Conservation (phyloP, 2,888 invertebrate genomes). For the Thereva unica region DNA sequence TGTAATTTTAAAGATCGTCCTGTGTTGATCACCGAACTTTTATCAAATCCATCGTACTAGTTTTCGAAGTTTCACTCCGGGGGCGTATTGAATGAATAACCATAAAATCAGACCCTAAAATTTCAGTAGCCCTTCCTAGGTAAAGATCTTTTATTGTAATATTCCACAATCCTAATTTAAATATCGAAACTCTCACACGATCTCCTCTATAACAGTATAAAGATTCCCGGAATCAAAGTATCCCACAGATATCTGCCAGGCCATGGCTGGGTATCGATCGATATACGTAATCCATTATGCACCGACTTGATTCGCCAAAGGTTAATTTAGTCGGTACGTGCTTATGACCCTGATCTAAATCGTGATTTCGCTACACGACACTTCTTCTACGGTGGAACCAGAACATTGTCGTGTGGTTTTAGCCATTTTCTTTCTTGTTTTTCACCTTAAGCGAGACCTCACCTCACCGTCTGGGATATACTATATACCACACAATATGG, state of each 20-base stretch:
- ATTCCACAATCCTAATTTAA: too few relatives aligned
- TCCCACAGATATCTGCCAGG: conserved; percentile 20
- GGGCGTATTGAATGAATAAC: too few relatives aligned
- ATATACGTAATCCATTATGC: conserved; percentile 41
- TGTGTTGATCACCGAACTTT: too few relatives aligned
- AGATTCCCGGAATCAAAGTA: conserved; percentile 11
- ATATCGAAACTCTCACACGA: too few relatives aligned
- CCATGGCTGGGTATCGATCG: conserved; percentile 33
- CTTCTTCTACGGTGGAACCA: conserved; percentile 38
- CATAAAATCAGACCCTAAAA: too few relatives aligned
- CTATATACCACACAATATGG: background rate
- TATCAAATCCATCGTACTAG: too few relatives aligned
- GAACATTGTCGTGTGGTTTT: conserved; percentile 37
- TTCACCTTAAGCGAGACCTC: conserved; percentile 25
- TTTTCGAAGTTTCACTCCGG: too few relatives aligned
- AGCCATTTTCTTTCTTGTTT: conserved; percentile 28
- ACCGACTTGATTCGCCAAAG: conserved; percentile 43
- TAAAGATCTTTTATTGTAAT: too few relatives aligned
- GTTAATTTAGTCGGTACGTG: conserved; percentile 45
- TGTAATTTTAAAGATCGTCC: too few relatives aligned
- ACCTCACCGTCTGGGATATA: background rate
- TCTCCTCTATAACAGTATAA: too few relatives aligned
- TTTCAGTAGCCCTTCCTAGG: too few relatives aligned
- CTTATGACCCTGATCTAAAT: conserved; percentile 47
- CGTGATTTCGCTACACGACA: conserved; percentile 46